Evolutionary conservation across 2,113 vertebrate genomes (phyloP).

Genomic region (Hoplias malabaricus): DNA sequence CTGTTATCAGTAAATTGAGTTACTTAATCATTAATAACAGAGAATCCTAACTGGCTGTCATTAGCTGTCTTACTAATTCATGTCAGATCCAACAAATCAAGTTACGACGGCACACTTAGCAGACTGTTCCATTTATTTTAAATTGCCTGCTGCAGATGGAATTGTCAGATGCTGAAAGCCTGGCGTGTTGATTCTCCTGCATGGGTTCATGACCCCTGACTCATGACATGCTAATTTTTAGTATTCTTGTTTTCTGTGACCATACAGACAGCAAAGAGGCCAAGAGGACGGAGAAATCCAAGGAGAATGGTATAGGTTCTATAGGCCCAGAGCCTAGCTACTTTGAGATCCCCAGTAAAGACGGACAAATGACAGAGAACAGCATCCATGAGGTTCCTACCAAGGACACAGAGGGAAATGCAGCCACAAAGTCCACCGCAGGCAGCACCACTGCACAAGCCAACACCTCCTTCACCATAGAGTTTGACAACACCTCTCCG

Average conservation of each 20-base stretch:
- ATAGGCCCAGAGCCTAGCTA: conserved; percentile 87
- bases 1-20: conserved; percentile 54
- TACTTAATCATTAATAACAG: conserved; percentile 38
- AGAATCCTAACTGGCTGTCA: conserved; percentile 26
- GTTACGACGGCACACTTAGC: neutral
- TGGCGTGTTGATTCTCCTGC: conserved; percentile 18
- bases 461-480: conserved; percentile 97
- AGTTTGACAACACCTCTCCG: conserved; percentile 93
- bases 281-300: conserved; percentile 81
- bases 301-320: conserved; percentile 80
- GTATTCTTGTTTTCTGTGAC: conserved; percentile 39
- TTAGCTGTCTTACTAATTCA: conserved; percentile 31
- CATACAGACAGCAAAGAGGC: conserved; percentile 78
- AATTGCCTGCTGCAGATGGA: conserved; percentile 16
- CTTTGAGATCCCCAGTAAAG: conserved; percentile 95
- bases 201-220: conserved; percentile 42
- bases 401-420: conserved; percentile 84
- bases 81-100: conserved; percentile 26
- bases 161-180: conserved; percentile 29
- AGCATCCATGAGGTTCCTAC: conserved; percentile 92
- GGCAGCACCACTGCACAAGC: conserved; percentile 79
- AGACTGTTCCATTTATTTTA: neutral
- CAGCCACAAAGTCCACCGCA: conserved; percentile 65
- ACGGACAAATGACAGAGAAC: conserved; percentile 82
- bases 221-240: conserved; percentile 17